phyloP scores from a whole-genome alignment of 2,797 vertebrate genomes.

The Champsocephalus esox region DNA sequence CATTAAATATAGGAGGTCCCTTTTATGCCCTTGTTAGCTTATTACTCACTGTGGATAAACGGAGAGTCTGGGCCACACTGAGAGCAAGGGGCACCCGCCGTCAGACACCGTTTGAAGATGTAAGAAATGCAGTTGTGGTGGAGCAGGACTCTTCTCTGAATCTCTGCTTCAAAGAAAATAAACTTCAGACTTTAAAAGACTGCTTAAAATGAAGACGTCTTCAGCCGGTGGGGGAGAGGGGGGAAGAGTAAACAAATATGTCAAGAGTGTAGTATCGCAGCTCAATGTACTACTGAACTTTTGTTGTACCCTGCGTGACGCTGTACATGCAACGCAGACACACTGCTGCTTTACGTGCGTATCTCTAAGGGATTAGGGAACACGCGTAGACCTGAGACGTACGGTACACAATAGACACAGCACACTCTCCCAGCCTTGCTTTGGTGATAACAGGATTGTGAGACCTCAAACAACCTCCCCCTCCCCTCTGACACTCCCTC shows the following conservation, averaged over 20 bases:
- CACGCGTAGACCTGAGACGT: conserved; percentile 7
- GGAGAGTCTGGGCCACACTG: conserved; percentile 36
- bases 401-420: conserved; percentile 40
- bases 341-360: conserved; percentile 16
- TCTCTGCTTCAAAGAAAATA: conserved; percentile 44
- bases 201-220: conserved; percentile 43
- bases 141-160: not conserved
- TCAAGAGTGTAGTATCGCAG: conserved; percentile 14
- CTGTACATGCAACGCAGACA: conserved; percentile 28
- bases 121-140: conserved; percentile 34
- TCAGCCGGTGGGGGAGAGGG: conserved; percentile 11
- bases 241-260: conserved; percentile 40
- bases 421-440: conserved; percentile 23
- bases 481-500: conserved; percentile 10
- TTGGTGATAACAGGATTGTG: conserved; percentile 41
- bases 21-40: conserved; percentile 72
- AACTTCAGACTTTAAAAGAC: conserved; percentile 32
- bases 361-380: conserved; percentile 43
- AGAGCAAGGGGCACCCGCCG: conserved; percentile 6
- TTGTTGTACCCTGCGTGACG: conserved; percentile 34
- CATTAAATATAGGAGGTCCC: conserved; percentile 70
- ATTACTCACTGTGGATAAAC: conserved; percentile 58
- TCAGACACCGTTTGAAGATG: conserved; percentile 58
- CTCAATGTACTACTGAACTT: conserved; percentile 58
- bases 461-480: conserved; percentile 58